phyloP scores from a whole-genome alignment of 2,888 invertebrate genomes.

The Tipula helvola region DNA sequence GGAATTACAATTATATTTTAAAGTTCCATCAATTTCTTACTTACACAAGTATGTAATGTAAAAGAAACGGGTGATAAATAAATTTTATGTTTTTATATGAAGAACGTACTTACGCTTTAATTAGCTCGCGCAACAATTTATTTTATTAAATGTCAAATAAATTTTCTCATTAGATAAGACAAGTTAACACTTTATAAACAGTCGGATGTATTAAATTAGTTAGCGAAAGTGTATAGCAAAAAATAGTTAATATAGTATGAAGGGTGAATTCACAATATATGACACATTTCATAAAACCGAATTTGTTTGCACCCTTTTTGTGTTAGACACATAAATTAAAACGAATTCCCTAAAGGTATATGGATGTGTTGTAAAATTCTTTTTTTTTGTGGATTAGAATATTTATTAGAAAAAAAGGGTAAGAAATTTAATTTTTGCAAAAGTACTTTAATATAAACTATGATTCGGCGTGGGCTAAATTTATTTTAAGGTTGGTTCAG shows the following conservation, averaged over 20 bases:
- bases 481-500: no score
- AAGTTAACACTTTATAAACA: neutral
- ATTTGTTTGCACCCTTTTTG: neutral
- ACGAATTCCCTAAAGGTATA: neutral
- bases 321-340: neutral
- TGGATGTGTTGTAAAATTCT: neutral
- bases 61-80: neutral
- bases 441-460: neutral
- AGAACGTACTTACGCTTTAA: neutral
- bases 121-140: neutral
- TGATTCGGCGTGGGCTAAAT: no score
- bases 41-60: neutral
- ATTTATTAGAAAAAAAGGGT: neutral
- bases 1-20: neutral
- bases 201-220: neutral
- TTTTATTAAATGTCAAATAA: neutral
- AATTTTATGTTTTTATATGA: neutral
- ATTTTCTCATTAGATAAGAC: neutral
- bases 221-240: neutral
- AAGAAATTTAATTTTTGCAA: neutral
- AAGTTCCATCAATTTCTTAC: neutral
- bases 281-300: neutral
- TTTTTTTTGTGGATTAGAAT: neutral
- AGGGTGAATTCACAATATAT: neutral
- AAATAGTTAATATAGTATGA: neutral